Conservation (phyloP, 2,113 vertebrate species). For the Desmodus rotundus region DNA sequence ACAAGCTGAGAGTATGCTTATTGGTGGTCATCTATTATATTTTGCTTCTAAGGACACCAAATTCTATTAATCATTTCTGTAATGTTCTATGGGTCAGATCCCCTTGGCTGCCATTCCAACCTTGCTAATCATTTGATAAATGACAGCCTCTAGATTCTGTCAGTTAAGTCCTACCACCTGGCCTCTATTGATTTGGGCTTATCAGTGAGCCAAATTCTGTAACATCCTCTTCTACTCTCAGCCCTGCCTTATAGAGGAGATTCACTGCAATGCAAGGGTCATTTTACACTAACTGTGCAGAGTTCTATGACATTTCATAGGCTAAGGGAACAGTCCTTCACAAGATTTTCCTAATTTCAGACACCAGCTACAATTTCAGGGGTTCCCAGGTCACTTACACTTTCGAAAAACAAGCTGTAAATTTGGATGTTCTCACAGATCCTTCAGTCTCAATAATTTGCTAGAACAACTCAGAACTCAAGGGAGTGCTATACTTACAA, state of each 20-base stretch:
- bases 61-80: background rate
- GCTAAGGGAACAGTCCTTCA: background rate
- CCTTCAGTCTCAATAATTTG: background rate
- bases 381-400: background rate
- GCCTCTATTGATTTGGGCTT: background rate
- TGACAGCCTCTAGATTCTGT: background rate
- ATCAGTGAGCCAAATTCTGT: background rate
- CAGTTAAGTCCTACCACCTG: background rate
- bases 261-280: background rate
- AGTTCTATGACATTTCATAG: background rate
- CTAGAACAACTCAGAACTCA: background rate
- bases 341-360: background rate
- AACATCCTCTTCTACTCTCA: background rate
- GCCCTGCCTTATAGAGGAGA: background rate
- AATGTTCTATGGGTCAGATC: background rate
- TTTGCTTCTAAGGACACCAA: background rate
- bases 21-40: background rate
- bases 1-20: background rate
- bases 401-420: background rate
- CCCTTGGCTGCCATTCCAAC: background rate
- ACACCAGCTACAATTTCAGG: background rate
- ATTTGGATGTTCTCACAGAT: background rate
- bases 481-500: background rate
- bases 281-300: background rate
- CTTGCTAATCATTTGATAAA: background rate